Evolutionary conservation across 2,113 vertebrate genomes (phyloP).

Genomic region (Fregata magnificens): DNA sequence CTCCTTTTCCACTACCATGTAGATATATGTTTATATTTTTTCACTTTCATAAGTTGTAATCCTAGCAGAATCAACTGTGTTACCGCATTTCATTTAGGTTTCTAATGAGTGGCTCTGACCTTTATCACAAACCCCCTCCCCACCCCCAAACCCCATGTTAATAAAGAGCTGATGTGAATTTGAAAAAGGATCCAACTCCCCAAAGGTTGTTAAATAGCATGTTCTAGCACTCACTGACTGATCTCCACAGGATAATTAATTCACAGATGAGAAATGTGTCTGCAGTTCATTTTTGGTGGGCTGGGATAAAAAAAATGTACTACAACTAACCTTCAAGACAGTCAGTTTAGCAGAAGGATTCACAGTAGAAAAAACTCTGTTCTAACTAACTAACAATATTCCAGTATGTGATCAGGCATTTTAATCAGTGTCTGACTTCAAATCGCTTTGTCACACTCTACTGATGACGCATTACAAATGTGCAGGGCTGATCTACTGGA

Average conservation of each 20-base stretch:
- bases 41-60: neutral
- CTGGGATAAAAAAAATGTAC: constrained; percentile 42
- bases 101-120: constrained; percentile 71
- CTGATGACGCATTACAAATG: neutral
- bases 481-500: neutral
- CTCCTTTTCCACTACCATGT: neutral
- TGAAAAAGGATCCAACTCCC: constrained; percentile 46
- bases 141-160: constrained; percentile 20
- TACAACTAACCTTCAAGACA: constrained; percentile 65
- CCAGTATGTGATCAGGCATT: constrained; percentile 27
- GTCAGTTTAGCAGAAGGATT: constrained; percentile 16
- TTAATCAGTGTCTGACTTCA: constrained; percentile 1
- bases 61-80: constrained; percentile 7
- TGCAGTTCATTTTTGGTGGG: constrained; percentile 65
- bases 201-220: constrained; percentile 53
- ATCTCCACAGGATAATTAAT: constrained; percentile 71
- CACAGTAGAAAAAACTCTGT: constrained; percentile 14
- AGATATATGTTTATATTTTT: neutral
- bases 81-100: constrained; percentile 46
- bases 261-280: constrained; percentile 44
- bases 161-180: constrained; percentile 46
- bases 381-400: neutral
- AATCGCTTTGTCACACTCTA: neutral
- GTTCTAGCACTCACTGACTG: constrained; percentile 36
- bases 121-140: constrained; percentile 32